phyloP scores from a whole-genome alignment of 23 tunicate species.

The Aplidium turbinatum region DNA sequence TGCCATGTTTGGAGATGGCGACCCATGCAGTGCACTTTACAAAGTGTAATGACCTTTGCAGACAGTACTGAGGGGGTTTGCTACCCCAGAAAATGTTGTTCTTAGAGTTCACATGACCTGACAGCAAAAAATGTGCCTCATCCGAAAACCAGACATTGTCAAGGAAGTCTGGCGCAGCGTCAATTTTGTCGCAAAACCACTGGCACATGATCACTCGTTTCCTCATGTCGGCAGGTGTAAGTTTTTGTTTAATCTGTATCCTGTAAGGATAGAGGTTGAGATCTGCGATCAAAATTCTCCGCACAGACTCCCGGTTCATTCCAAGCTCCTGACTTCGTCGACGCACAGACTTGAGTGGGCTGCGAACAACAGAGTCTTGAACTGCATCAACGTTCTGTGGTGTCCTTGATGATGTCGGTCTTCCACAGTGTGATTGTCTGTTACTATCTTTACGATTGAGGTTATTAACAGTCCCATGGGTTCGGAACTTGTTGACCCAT shows the following conservation, averaged over 20 bases:
- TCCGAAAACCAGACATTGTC: slow-evolving; percentile 41
- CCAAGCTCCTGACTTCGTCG: slow-evolving; percentile 39
- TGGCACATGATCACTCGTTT: slow-evolving; percentile 35
- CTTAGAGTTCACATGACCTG: slow-evolving; percentile 35
- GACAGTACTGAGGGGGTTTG: slow-evolving; percentile 31
- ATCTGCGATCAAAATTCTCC: slow-evolving; percentile 24
- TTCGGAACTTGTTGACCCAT: slow-evolving; percentile 35
- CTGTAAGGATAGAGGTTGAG: slow-evolving; percentile 26
- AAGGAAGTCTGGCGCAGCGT: slow-evolving; percentile 29
- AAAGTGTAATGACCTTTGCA: slow-evolving; percentile 36
- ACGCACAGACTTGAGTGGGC: slow-evolving; percentile 28
- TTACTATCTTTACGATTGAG: slow-evolving; percentile 23
- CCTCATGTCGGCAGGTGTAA: slow-evolving; percentile 30
- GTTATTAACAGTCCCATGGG: slow-evolving; percentile 23
- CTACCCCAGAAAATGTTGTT: slow-evolving; percentile 35
- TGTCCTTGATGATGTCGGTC: slow-evolving; percentile 28
- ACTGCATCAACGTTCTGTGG: slow-evolving; percentile 19
- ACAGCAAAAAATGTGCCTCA: slow-evolving; percentile 36
- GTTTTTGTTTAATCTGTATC: slow-evolving; percentile 33
- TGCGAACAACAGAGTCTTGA: slow-evolving; percentile 30
- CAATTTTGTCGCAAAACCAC: slow-evolving; percentile 31
- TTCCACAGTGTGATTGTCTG: slow-evolving; percentile 29
- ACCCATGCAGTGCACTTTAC: slow-evolving; percentile 50
- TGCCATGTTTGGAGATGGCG: slow-evolving; percentile 36
- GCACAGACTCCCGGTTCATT: slow-evolving; percentile 26